These are phyloP conservation scores for Apis laboriosa DNA, from an alignment of 1,140 invertebrate species.

Conservation along the genomic window DNA sequence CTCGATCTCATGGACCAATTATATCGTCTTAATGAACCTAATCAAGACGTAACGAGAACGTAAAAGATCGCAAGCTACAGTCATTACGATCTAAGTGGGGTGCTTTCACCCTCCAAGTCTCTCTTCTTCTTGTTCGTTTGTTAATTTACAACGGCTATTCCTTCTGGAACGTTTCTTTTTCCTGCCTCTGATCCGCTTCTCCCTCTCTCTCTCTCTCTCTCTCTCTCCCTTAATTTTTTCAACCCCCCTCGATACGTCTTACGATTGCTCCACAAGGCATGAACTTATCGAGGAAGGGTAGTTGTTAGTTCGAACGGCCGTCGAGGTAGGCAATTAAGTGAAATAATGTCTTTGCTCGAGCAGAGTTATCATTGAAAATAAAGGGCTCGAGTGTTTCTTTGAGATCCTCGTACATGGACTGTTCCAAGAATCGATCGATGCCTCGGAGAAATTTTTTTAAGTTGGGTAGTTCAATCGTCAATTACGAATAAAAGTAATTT, in stretches of 20 bases:
- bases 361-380: conserved; percentile 35
- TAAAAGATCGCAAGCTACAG: neutral
- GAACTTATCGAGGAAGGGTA: conserved; percentile 17
- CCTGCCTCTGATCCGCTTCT: neutral
- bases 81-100: neutral
- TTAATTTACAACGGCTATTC: conserved; percentile 8
- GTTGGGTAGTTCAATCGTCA: too few species aligned
- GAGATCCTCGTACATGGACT: neutral
- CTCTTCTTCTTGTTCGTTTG: neutral
- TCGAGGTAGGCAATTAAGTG: conserved; percentile 16
- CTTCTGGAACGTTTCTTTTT: neutral
- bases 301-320: neutral
- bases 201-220: neutral
- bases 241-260: neutral
- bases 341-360: conserved; percentile 22
- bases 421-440: neutral
- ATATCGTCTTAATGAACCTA: neutral
- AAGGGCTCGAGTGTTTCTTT: neutral
- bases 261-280: neutral
- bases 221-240: neutral
- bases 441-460: neutral
- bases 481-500: neutral
- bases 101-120: neutral
- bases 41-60: neutral
- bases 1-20: neutral